These are phyloP conservation scores for Montipora capricornis DNA, from an alignment of 64 coral and sea anemone genomes.

Conservation along the genomic window DNA sequence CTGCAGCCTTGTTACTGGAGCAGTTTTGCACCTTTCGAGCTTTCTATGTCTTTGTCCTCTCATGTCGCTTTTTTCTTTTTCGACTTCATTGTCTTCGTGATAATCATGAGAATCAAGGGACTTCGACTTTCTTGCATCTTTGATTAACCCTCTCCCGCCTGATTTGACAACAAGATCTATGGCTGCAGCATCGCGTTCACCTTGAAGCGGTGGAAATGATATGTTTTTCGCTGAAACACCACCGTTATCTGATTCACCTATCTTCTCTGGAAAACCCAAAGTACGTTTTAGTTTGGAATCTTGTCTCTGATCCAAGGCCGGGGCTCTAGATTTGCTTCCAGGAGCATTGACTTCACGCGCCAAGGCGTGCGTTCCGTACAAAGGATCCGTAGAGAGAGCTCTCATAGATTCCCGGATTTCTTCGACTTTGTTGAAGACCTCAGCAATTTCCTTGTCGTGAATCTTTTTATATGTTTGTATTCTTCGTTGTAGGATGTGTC, in stretches of 20 bases:
- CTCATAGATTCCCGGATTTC: conserved; percentile 43
- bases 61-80: neutral
- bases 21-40: conserved; percentile 80
- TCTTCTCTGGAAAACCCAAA: conserved; percentile 6
- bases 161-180: neutral
- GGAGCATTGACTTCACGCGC: neutral
- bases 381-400: conserved; percentile 12
- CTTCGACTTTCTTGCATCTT: neutral
- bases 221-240: neutral
- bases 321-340: neutral
- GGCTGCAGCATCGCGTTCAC: neutral
- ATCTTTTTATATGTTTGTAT: conserved; percentile 26
- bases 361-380: conserved; percentile 36
- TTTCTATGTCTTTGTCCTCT: conserved; percentile 45
- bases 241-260: neutral
- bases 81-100: neutral
- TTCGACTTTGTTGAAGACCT: conserved; percentile 7
- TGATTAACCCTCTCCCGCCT: neutral
- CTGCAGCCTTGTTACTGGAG: conserved; percentile 60
- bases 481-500: neutral
- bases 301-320: neutral
- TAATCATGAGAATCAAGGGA: neutral
- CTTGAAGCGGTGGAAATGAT: conserved; percentile 6
- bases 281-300: conserved; percentile 1
- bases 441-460: conserved; percentile 35